These are phyloP conservation scores for Dendrophyllia cribrosa DNA, from an alignment of 64 coral and sea anemone species.

Conservation along the genomic window DNA sequence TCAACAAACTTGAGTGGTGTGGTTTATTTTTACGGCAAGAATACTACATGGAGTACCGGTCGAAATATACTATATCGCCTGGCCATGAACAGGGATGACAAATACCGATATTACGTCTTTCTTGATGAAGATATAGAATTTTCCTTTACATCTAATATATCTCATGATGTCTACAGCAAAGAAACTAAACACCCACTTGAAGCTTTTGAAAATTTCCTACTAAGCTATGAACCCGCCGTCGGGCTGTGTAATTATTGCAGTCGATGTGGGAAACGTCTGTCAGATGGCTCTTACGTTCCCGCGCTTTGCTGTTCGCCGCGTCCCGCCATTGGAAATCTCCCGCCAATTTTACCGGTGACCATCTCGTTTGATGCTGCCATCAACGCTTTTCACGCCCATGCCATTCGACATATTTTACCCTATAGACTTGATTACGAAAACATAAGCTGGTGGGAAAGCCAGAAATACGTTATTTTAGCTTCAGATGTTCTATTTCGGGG, in stretches of 20 bases:
- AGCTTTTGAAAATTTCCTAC: slow-evolving; percentile 88
- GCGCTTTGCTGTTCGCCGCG: slow-evolving; percentile 75
- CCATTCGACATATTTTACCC: slow-evolving; percentile 69
- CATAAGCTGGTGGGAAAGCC: slow-evolving; percentile 95
- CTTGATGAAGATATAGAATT: slow-evolving; percentile 91
- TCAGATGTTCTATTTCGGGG: slow-evolving; percentile 86
- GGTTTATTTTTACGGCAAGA: slow-evolving; percentile 60
- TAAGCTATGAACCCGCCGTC: slow-evolving; percentile 68
- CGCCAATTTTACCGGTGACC: slow-evolving; percentile 74
- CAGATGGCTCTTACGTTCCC: slow-evolving; percentile 53
- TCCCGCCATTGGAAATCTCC: slow-evolving; percentile 38
- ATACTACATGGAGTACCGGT: slow-evolving; percentile 80
- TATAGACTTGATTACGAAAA: slow-evolving; percentile 85
- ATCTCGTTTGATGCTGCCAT: slow-evolving; percentile 90
- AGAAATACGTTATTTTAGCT: slow-evolving; percentile 91
- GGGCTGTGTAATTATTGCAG: slow-evolving; percentile 87
- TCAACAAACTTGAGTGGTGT: slow-evolving; percentile 45
- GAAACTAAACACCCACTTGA: slow-evolving; percentile 33
- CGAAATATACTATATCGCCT: slow-evolving; percentile 77
- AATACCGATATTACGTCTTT: slow-evolving; percentile 83
- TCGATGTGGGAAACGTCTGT: slow-evolving; percentile 72
- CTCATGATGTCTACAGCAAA: slow-evolving; percentile 6
- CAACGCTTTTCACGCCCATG: slow-evolving; percentile 82
- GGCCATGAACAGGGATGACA: slow-evolving; percentile 29
- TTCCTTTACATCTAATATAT: slow-evolving; percentile 63